These are phyloP conservation scores for Nothobranchius kuhntae DNA, from an alignment of 2,113 vertebrate genomes.

Conservation along the genomic window DNA sequence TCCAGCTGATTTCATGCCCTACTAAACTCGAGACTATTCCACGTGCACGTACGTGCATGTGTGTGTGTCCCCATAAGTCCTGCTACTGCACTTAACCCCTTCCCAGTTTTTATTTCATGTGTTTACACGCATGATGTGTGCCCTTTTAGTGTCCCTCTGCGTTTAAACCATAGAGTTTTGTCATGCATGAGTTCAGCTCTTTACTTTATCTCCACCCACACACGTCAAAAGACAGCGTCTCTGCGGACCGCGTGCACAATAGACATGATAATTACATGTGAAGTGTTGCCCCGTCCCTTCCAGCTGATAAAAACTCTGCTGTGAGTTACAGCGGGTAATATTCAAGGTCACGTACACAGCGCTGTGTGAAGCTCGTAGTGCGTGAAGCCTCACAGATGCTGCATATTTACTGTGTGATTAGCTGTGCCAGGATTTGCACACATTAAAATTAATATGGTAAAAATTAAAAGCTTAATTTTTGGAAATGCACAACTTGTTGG, in stretches of 20 bases:
- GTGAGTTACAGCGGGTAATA: conserved; percentile 10
- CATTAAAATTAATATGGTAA: conserved; percentile 1
- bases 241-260: conserved; percentile 47
- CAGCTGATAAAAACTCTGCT: conserved; percentile 40
- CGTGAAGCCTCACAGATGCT: conserved; percentile 14
- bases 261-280: conserved; percentile 61
- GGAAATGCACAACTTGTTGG: neutral
- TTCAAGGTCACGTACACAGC: conserved; percentile 52
- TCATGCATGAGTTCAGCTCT: conserved; percentile 50
- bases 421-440: conserved; percentile 8
- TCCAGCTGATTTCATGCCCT: conserved; percentile 25
- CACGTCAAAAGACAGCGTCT: conserved; percentile 36
- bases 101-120: conserved; percentile 22
- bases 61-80: conserved; percentile 7
- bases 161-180: conserved; percentile 38
- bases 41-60: neutral
- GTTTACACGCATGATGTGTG: conserved; percentile 30
- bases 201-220: conserved; percentile 66
- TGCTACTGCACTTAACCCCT: conserved; percentile 1
- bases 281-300: conserved; percentile 43
- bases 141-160: conserved; percentile 54
- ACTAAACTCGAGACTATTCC: conserved; percentile 31
- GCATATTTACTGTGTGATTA: conserved; percentile 10
- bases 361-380: conserved; percentile 30
- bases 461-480: neutral